Conservation (phyloP, 2,113 vertebrate species). For the Nanorana parkeri region DNA sequence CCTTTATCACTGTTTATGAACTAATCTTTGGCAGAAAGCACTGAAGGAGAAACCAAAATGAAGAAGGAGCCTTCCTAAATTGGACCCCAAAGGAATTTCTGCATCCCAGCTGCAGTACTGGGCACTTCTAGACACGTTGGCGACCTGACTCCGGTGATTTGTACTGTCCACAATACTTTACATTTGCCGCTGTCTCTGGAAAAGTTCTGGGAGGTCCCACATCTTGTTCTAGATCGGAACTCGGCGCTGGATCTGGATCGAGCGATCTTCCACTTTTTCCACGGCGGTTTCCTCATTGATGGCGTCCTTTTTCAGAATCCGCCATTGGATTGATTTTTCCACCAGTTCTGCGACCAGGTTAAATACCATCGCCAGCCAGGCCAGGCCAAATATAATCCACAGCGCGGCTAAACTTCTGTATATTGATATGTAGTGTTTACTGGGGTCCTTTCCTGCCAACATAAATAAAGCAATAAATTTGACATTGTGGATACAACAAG, state of each 20-base stretch:
- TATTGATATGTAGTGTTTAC: slow-evolving; percentile 70
- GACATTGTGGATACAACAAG: too few species aligned
- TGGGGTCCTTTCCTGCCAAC: slow-evolving; percentile 73
- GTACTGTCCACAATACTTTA: too few species aligned
- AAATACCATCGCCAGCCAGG: slow-evolving; percentile 76
- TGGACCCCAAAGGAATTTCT: too few species aligned
- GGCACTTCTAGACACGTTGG: too few species aligned
- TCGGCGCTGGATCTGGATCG: slow-evolving; percentile 59
- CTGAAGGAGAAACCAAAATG: too few species aligned
- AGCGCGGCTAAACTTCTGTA: slow-evolving; percentile 75
- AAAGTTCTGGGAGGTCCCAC: background rate
- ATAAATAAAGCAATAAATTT: too few species aligned
- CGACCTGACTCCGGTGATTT: too few species aligned
- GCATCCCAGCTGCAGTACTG: too few species aligned
- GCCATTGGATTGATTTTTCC: slow-evolving; percentile 72
- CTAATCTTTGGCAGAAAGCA: too few species aligned
- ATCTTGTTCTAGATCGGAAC: slow-evolving; percentile 55
- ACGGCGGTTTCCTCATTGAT: slow-evolving; percentile 62
- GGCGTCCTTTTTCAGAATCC: slow-evolving; percentile 63
- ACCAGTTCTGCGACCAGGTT: slow-evolving; percentile 75
- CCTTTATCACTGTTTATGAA: too few species aligned
- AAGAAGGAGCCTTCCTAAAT: too few species aligned
- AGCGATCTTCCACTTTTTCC: slow-evolving; percentile 72
- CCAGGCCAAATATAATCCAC: slow-evolving; percentile 79
- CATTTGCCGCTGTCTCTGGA: too few species aligned